phyloP scores from a whole-genome alignment of 2,113 vertebrate genomes.

The Dunckerocampus dactyliophorus region DNA sequence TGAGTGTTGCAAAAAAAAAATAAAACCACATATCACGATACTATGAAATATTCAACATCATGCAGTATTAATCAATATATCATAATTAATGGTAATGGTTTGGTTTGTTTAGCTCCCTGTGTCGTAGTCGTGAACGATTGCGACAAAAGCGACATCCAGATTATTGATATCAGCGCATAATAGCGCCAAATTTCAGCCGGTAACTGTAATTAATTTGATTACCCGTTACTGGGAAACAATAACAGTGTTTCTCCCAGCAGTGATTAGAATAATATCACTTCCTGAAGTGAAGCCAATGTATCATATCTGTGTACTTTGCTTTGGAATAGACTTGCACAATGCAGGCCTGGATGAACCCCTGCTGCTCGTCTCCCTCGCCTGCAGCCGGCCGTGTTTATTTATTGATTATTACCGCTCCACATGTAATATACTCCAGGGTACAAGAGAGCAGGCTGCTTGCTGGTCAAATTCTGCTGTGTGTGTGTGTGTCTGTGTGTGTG shows the following conservation, averaged over 20 bases:
- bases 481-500: conserved; percentile 3
- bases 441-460: conserved; percentile 27
- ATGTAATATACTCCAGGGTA: conserved; percentile 33
- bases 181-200: too few relatives aligned
- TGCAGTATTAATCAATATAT: conserved; percentile 34
- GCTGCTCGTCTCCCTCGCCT: conserved; percentile 19
- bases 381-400: conserved; percentile 43
- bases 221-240: too few relatives aligned
- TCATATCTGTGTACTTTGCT: conserved; percentile 20
- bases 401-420: conserved; percentile 47
- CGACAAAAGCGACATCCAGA: too few relatives aligned
- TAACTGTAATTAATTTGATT: too few relatives aligned
- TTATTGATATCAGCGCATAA: too few relatives aligned
- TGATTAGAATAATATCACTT: not conserved
- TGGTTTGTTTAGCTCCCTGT: too few relatives aligned
- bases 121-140: too few relatives aligned
- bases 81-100: too few relatives aligned
- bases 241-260: too few relatives aligned
- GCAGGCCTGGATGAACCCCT: conserved; percentile 16
- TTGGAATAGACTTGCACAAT: not conserved
- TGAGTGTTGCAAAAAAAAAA: too few relatives aligned
- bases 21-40: conserved; percentile 9
- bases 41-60: conserved; percentile 32
- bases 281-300: conserved; percentile 32
- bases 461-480: conserved; percentile 34